Evolutionary conservation across 2,888 invertebrate species (phyloP), one percentile per base, ranked within the genome.

Genomic region (Drosophila fulvimacula): DNA sequence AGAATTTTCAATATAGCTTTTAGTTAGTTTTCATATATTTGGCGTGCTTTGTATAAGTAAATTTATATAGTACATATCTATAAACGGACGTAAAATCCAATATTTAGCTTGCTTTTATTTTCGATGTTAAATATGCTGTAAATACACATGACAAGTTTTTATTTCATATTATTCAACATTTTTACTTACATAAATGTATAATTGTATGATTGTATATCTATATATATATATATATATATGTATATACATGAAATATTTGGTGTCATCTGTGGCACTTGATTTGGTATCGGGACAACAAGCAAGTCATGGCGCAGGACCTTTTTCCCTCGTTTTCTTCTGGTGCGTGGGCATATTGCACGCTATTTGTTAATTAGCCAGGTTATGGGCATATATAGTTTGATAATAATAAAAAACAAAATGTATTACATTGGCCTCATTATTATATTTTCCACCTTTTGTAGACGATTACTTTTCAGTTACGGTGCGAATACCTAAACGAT

Each of bases 401-500:
- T 34, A 34, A 51, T 15, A 15, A 19, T 5, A 11, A 34, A 42
- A 30, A 21, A 10, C 0, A n/a, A n/a, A 53, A 34, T 24, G 24
- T 39, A 53, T 49, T 48, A 30, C 17, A 57, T 76, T 57, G 66
- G 49, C 51, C 24, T 30, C 58, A 48, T 44, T 59, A 59, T 34
- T 36, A 39, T 62, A 69, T 53, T 67, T 79, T 75, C 48, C 58
- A 68, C 57, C 70, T 67, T 70, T 81, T 73, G 70, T 83, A 81
- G 81, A 90, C 86, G 88, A 90, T 76, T 90, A 90, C 71, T 88
- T 87, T 78, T 77, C 90, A 87, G 83, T 91, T 74, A 86, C 90
- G 59, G 84, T 91, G 77, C 91, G 91, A 67, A 90, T 91, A 80
- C 90, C 90, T 73, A 90, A 90, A 81, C 88, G 91, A 81, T 88